phyloP scores from a whole-genome alignment of 1,140 invertebrate genomes.

The Drosophila murphyi region DNA sequence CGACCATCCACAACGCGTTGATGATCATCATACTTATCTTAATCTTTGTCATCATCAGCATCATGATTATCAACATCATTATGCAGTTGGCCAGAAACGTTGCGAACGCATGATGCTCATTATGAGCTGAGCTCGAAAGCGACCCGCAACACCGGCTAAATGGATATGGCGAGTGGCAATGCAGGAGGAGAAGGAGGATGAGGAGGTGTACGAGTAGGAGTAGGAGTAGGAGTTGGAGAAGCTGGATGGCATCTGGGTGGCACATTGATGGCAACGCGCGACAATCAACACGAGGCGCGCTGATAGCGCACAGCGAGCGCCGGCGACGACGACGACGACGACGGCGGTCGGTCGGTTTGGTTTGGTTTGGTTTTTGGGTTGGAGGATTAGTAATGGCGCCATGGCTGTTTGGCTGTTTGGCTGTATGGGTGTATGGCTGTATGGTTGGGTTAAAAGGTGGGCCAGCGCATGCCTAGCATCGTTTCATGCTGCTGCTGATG shows the following conservation, averaged over 20 bases:
- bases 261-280: constrained; percentile 76
- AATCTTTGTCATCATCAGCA: constrained; percentile 30
- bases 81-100: not conserved
- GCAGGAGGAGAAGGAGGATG: not conserved
- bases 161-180: constrained; percentile 31
- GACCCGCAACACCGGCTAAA: constrained; percentile 45
- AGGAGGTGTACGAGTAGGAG: not conserved
- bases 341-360: too few species aligned
- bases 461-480: constrained; percentile 58
- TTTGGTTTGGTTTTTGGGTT: constrained; percentile 50
- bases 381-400: constrained; percentile 73
- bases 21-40: constrained; percentile 33
- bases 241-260: constrained; percentile 15
- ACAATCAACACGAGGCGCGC: constrained; percentile 74
- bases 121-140: constrained; percentile 29
- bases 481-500: constrained; percentile 54
- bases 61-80: not conserved
- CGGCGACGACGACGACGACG: not conserved
- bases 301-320: constrained; percentile 61
- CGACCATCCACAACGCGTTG: constrained; percentile 16
- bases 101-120: constrained; percentile 69
- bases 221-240: not conserved
- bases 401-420: constrained; percentile 3
- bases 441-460: constrained; percentile 61
- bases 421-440: constrained; percentile 1